Evolutionary conservation across 1,140 invertebrate species (phyloP).

Genomic region (Drosophila rhopaloa): DNA sequence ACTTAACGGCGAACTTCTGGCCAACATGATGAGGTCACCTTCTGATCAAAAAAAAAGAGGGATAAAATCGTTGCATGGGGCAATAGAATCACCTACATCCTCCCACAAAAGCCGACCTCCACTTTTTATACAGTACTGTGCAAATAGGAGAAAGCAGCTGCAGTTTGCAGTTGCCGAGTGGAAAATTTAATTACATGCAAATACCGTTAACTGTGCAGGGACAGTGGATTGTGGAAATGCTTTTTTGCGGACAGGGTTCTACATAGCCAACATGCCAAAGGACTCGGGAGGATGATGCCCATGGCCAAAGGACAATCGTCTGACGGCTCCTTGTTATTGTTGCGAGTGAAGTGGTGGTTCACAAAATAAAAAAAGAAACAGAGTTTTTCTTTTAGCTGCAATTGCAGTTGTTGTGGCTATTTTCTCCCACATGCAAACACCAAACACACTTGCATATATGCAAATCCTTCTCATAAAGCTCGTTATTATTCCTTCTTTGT

Average conservation of each 20-base stretch:
- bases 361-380: conserved; percentile 14
- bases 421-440: conserved; percentile 22
- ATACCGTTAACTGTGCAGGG: conserved; percentile 61
- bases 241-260: conserved; percentile 19
- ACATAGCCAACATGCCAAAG: conserved; percentile 30
- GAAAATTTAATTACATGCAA: conserved; percentile 78
- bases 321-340: conserved; percentile 46
- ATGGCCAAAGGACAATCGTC: conserved; percentile 48
- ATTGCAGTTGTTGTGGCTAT: conserved; percentile 40
- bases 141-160: conserved; percentile 68
- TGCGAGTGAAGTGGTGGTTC: conserved; percentile 25
- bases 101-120: conserved; percentile 5
- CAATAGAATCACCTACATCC: conserved; percentile 15
- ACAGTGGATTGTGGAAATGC: conserved; percentile 19
- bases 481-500: conserved; percentile 46
- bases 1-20: conserved; percentile 58
- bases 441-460: conserved; percentile 16
- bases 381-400: conserved; percentile 45
- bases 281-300: conserved; percentile 31
- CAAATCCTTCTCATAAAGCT: conserved; percentile 46
- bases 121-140: conserved; percentile 55
- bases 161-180: conserved; percentile 69
- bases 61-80: conserved; percentile 2
- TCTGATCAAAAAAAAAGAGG: conserved; percentile 22
- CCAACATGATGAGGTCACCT: conserved; percentile 42